Percentiles rank a stretch among this genome's conserved stretches.
Conservation (phyloP, 1,140 invertebrate species). For the Calephelis nemesis region DNA sequence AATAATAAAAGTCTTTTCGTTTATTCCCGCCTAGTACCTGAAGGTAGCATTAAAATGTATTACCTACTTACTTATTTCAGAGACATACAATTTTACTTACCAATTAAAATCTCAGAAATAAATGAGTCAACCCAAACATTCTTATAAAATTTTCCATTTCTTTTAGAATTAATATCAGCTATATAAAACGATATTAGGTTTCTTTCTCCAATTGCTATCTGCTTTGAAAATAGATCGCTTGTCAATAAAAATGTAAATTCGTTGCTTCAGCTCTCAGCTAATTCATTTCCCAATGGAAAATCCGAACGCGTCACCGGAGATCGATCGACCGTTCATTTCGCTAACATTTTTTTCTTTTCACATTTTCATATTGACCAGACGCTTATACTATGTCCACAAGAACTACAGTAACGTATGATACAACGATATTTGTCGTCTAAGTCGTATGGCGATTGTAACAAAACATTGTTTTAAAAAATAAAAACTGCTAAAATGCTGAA, state of each 20-base stretch:
- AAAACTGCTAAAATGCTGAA: too few relatives aligned
- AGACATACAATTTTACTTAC: too few relatives aligned
- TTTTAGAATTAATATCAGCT: background rate
- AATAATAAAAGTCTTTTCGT: too few relatives aligned
- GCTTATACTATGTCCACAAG: slow-evolving; percentile 31
- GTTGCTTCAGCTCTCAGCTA: slow-evolving; percentile 68
- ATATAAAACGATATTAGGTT: slow-evolving; percentile 27
- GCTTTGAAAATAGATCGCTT: slow-evolving; percentile 70
- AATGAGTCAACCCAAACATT: too few relatives aligned
- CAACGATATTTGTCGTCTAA: too few relatives aligned
- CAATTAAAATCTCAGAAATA: too few relatives aligned
- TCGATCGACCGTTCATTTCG: slow-evolving; percentile 72
- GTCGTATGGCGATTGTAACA: too few relatives aligned
- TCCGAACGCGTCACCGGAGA: slow-evolving; percentile 70
- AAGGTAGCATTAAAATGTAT: too few relatives aligned
- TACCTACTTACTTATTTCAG: too few relatives aligned
- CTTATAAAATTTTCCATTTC: too few relatives aligned
- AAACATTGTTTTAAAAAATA: too few relatives aligned
- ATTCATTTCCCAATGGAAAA: slow-evolving; percentile 77
- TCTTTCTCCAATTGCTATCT: slow-evolving; percentile 57
- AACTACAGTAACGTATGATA: background rate
- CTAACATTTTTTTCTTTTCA: slow-evolving; percentile 59
- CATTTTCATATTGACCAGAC: slow-evolving; percentile 67
- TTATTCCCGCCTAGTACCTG: too few relatives aligned
- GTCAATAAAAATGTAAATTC: slow-evolving; percentile 79